Base-by-base conservation (phyloP, 2,113 vertebrate species). In the Ploceus nigricollis region DNA sequence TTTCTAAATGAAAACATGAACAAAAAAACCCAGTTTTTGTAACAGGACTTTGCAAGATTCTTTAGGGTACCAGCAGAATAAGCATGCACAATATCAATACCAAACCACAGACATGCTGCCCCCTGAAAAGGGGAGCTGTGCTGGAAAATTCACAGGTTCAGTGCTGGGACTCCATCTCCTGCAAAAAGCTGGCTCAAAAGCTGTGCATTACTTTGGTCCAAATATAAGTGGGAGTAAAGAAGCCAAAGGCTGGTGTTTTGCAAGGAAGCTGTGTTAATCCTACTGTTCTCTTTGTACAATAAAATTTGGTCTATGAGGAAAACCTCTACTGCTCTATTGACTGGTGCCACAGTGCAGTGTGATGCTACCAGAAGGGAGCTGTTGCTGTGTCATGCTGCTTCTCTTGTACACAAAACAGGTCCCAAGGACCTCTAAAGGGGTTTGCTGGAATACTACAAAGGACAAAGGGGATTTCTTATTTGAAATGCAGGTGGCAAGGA, bases 351-450 rank as follows among this genome's bases (percentile, higher is more conserved):
- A 33, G 73, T 4, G 84, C 42, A 53, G 70, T 3, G 69, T 30
- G 72, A 31, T 11, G 65, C 76, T 21, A 13, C 50, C 13, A 65
- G 73, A 48, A 72, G 47, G 48, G 45, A 69, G 11, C 47, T 53
- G 44, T 7, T 95, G 68, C 88, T 95, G 68, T 71, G 88, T 92
- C 86, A 78, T 30, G 47, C 86, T 93, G 82, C 68, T 66, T 73
- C 47, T 64, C 31, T 60, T 48, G 39, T 22, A 82, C 15, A 82
- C 40, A 76, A 22, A 76, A 57, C 39, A 64, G 64, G 51, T 35
- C 79, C 65, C 82, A 64, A 33, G 35, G 56, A 83, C 80, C 58
- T 68, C 8, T 7, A 71, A 63, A 78, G 65, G 44, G 8, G 21
- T 58, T 53, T 90, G 78, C 73, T 60, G 33, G 68, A 81, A 60